phyloP scores from a whole-genome alignment of 1,140 invertebrate genomes.

The Drosophila sp. region DNA sequence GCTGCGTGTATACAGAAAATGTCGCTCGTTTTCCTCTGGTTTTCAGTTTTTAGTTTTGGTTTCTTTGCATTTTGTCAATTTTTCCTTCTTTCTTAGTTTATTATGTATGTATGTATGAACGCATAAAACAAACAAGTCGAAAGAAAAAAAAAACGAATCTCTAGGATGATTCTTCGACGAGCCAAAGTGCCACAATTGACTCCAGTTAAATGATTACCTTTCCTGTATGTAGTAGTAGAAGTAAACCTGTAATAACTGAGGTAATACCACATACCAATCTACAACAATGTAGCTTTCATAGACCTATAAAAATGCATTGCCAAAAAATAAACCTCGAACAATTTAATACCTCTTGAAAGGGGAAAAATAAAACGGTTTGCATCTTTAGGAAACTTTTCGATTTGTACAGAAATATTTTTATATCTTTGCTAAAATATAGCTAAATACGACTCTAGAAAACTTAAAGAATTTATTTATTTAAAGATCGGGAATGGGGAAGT shows the following conservation, averaged over 20 bases:
- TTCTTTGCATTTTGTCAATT: conserved; percentile 34
- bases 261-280: conserved; percentile 2
- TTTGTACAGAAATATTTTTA: too few relatives aligned
- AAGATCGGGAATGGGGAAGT: too few relatives aligned
- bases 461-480: too few relatives aligned
- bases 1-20: conserved; percentile 63
- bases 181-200: background rate
- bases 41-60: conserved; percentile 32
- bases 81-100: conserved; percentile 36
- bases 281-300: background rate
- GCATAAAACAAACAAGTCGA: conserved; percentile 61
- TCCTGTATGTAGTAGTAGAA: background rate
- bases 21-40: conserved; percentile 53
- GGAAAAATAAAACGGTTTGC: too few relatives aligned
- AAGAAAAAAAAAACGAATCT: background rate
- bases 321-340: background rate
- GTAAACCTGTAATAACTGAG: background rate
- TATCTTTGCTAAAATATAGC: too few relatives aligned
- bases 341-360: background rate
- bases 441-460: too few relatives aligned
- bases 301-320: background rate
- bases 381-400: too few relatives aligned
- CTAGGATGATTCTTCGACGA: too few relatives aligned
- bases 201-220: background rate
- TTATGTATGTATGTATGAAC: conserved; percentile 47